phyloP scores from a whole-genome alignment of 2,113 vertebrate species.

The Butorides virescens region DNA sequence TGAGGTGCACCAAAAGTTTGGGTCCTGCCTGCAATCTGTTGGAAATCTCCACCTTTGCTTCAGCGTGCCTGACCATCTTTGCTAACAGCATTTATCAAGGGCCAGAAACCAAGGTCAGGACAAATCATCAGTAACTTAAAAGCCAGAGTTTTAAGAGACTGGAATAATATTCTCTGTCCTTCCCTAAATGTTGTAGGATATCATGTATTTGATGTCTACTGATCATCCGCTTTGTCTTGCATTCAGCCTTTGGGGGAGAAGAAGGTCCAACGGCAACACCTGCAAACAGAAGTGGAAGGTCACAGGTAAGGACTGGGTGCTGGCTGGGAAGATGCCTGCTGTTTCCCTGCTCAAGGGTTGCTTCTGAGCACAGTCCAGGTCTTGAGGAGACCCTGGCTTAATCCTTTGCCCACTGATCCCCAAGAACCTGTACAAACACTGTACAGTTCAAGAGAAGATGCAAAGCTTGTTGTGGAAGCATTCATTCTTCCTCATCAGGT shows the following conservation, averaged over 20 bases:
- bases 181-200: not conserved
- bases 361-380: not conserved
- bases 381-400: not conserved
- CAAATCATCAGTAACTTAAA: not conserved
- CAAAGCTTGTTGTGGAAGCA: not conserved
- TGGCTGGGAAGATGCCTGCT: not conserved
- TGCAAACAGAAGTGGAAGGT: not conserved
- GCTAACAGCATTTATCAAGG: not conserved
- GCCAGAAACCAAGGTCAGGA: not conserved
- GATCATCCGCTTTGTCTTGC: rapidly evolving
- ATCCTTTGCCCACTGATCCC: not conserved
- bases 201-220: not conserved
- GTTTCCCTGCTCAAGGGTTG: not conserved
- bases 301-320: rapidly evolving
- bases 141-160: not conserved
- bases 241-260: not conserved
- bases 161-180: not conserved
- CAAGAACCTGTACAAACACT: rapidly evolving
- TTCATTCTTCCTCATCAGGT: rapidly evolving
- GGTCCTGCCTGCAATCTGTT: not conserved
- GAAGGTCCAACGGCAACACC: not conserved
- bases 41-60: not conserved
- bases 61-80: rapidly evolving
- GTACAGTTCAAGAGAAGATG: not conserved
- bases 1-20: not conserved